phyloP scores from a whole-genome alignment of 2,113 vertebrate genomes.

The pig (Sus scrofa) region DNA sequence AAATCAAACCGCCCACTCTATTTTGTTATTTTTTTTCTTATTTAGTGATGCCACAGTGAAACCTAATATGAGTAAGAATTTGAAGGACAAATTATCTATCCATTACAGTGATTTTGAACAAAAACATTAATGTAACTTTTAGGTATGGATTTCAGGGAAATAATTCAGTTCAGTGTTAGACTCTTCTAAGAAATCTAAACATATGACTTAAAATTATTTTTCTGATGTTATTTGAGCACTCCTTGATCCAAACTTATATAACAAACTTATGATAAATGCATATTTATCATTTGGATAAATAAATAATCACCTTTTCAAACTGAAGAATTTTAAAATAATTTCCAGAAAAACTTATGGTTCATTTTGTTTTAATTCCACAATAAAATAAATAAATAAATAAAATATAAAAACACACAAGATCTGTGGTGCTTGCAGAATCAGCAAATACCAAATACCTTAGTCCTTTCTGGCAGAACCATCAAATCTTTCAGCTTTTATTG shows the following conservation, averaged over 20 bases:
- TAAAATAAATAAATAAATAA: constrained; percentile 19
- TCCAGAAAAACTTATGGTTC: background rate
- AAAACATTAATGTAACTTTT: background rate
- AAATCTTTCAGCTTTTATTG: background rate
- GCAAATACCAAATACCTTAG: background rate
- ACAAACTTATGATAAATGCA: no score
- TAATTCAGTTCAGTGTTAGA: background rate
- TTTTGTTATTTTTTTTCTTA: constrained; percentile 78
- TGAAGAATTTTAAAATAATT: background rate
- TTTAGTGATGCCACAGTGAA: constrained; percentile 66
- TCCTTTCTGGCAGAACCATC: background rate
- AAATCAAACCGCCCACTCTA: constrained; percentile 72
- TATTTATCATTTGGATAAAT: constrained; percentile 22
- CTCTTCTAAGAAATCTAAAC: constrained; percentile 29
- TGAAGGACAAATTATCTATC: constrained; percentile 69
- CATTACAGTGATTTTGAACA: constrained; percentile 10
- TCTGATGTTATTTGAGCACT: background rate
- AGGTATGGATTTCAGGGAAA: constrained; percentile 2
- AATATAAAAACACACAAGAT: background rate
- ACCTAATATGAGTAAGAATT: constrained; percentile 72
- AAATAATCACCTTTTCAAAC: constrained; percentile 14
- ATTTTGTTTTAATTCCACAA: background rate
- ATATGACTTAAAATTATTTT: constrained; percentile 4
- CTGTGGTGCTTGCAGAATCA: background rate
- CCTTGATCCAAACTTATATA: background rate